phyloP scores from a whole-genome alignment of 2,113 vertebrate genomes.

The Mugil cephalus region DNA sequence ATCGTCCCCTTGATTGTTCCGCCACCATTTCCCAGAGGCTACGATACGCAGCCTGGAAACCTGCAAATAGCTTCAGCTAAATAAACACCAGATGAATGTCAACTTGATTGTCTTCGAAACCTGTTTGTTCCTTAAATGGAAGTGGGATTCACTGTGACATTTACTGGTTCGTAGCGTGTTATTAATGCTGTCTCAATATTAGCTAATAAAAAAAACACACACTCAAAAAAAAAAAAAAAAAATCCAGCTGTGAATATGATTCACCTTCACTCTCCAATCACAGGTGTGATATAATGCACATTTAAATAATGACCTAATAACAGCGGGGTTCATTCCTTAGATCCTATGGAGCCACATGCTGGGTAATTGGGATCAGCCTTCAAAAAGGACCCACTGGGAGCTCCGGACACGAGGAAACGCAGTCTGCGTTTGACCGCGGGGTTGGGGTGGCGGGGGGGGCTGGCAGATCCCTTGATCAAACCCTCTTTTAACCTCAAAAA shows the following conservation, averaged over 20 bases:
- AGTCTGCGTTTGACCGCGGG: conserved; percentile 56
- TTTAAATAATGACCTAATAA: conserved; percentile 48
- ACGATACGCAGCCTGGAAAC: conserved; percentile 37
- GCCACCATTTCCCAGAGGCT: conserved; percentile 45
- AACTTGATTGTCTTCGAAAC: conserved; percentile 59
- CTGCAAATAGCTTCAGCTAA: conserved; percentile 70
- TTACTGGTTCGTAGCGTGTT: conserved; percentile 32
- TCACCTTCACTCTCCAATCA: conserved; percentile 19
- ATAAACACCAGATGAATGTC: conserved; percentile 76
- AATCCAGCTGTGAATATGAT: conserved; percentile 2
- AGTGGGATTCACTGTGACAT: conserved; percentile 51
- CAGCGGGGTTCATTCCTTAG: conserved; percentile 21
- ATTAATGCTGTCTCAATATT: conserved; percentile 30
- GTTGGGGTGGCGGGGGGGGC: no score
- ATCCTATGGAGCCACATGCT: conserved; percentile 27
- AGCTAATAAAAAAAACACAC: neutral
- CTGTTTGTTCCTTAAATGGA: conserved; percentile 58
- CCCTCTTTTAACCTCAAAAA: conserved; percentile 71
- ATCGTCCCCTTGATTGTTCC: conserved; percentile 61
- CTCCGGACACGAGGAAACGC: conserved; percentile 48
- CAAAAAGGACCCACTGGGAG: conserved; percentile 56
- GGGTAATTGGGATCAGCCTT: conserved; percentile 71
- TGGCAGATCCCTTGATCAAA: conserved; percentile 70
- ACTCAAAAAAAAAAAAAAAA: no score
- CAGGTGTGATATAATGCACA: conserved; percentile 30